Percentiles rank a stretch among this genome's conserved stretches.
phyloP scores from a whole-genome alignment of 2,797 vertebrate genomes.

The Mus minutoides region DNA sequence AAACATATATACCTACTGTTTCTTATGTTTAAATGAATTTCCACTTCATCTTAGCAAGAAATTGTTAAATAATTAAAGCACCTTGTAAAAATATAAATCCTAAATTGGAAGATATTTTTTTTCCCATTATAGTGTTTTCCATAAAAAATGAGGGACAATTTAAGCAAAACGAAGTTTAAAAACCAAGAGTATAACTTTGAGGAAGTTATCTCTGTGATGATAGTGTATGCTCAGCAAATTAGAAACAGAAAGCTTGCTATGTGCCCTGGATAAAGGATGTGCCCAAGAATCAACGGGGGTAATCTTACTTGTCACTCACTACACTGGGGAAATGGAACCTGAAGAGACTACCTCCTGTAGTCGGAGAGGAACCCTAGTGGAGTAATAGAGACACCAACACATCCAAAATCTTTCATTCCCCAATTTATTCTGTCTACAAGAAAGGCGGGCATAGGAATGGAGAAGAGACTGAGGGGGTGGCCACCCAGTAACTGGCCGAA shows the following conservation, averaged over 20 bases:
- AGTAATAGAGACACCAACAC: not conserved
- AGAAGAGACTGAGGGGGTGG: not conserved
- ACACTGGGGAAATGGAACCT: not conserved
- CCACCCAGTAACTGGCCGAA: not conserved
- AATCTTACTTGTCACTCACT: not conserved
- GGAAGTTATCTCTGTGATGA: not conserved
- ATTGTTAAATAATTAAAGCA: not conserved
- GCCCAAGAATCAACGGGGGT: not conserved
- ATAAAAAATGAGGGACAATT: not conserved
- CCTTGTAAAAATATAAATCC: not conserved
- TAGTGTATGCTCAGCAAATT: not conserved
- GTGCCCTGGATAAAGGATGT: not conserved
- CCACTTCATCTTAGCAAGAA: not conserved
- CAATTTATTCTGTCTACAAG: not conserved
- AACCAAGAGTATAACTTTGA: not conserved
- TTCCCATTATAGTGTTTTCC: not conserved
- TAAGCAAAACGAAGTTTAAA: not conserved
- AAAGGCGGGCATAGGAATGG: not conserved
- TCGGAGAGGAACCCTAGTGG: not conserved
- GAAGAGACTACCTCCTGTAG: too few relatives aligned
- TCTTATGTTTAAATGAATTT: conserved; percentile 28
- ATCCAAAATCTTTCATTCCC: not conserved
- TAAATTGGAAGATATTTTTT: not conserved
- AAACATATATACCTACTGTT: not conserved
- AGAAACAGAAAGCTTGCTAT: not conserved